Evolutionary conservation across 1,140 invertebrate species (phyloP).

Genomic region (Myzus persicae): DNA sequence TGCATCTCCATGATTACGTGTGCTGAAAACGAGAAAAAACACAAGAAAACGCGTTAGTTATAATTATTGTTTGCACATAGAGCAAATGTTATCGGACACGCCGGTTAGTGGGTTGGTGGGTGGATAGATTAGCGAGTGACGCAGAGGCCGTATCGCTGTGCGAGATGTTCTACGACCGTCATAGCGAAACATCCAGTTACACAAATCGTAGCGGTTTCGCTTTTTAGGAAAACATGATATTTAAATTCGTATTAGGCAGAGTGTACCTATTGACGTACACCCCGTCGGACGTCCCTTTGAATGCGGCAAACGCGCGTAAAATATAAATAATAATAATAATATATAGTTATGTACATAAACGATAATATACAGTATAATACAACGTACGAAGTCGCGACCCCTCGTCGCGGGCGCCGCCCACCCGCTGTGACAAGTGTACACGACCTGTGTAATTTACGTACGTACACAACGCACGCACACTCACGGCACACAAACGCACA

Average conservation of each 20-base stretch:
- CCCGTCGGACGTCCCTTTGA: neutral
- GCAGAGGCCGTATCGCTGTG: no score
- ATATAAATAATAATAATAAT: slow-evolving; percentile 1
- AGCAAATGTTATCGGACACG: neutral
- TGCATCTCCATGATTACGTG: slow-evolving; percentile 55
- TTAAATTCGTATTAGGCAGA: no score
- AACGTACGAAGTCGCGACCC: neutral
- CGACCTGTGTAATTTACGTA: slow-evolving; percentile 27
- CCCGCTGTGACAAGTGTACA: slow-evolving; percentile 5
- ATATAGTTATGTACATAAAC: neutral
- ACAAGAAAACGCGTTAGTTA: neutral
- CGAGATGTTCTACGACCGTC: neutral
- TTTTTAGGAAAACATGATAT: neutral
- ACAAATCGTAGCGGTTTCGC: neutral
- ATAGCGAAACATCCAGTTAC: neutral
- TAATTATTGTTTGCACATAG: neutral
- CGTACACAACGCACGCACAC: neutral
- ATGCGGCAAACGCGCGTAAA: neutral
- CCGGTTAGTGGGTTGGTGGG: no score
- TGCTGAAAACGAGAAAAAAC: slow-evolving; percentile 44
- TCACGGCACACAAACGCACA: neutral
- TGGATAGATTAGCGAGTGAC: neutral
- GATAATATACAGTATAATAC: no score
- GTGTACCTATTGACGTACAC: no score
- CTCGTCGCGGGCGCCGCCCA: neutral